Evolutionary conservation across 2,888 invertebrate genomes (phyloP), one percentile per base, ranked within the genome.

Genomic region (Norana najaformis): DNA sequence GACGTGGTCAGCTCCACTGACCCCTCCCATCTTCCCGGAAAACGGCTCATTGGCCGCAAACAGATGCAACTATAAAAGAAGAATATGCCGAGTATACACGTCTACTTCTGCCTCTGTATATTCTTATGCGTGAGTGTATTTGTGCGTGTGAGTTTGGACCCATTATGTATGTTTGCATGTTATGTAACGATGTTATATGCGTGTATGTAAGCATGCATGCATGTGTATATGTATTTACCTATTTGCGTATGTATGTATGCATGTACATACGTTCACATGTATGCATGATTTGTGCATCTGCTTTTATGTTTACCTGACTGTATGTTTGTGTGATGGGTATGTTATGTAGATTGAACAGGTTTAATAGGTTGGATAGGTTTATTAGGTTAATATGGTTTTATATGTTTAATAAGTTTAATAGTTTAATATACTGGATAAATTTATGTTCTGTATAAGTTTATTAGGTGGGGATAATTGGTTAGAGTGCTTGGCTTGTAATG

Each of bases 41-140:
- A 97, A 96, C 0, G 99, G 98, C 92, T 97, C 97, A 95, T 99
- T 99, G 92, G 99, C 95, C 0, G 99, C 99, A 85, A 97, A 97
- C 95, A 99, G 96, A 93, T 98, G 97, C 90, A 99, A 96, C 97
- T 98, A 92, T 37, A 35, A 88, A 36, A 34, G 30, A 39, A 30
- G 34, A 88, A 30, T 88, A 8, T 69, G n/a, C 30, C 30, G 1
- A 69, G 13, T 69, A 30, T 11, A 69, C 30, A 16, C 4, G 1
- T 16, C 30, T 69, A 69, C 69, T 69, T 69, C 69, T 6, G 69
- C 6, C n/a, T 69, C 1, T 69, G n/a, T n/a, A 47, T 23, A 13
- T 13, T 11, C 18, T 4, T 18, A 41, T 41, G 41, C 1, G 13
- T 41, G n/a, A n/a, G 41, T 41, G 41, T 41, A 41, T 47, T 23